Conservation (phyloP, 1,140 invertebrate genomes). For the Mesaphorura yosii region DNA sequence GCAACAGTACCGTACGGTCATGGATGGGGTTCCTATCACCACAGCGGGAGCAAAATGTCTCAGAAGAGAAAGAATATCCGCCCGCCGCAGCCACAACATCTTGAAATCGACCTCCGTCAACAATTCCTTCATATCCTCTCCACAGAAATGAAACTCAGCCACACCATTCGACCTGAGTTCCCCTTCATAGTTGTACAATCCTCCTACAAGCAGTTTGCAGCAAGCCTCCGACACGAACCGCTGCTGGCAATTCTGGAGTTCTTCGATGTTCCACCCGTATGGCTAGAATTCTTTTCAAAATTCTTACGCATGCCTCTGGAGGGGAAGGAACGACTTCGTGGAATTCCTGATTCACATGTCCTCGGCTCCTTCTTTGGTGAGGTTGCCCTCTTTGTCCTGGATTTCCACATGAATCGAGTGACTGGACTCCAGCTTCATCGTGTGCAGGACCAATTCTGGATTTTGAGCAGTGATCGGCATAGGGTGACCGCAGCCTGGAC, state of each 20-base stretch:
- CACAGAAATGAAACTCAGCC: constrained; percentile 15
- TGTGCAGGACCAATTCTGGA: constrained; percentile 19
- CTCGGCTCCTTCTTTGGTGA: constrained; percentile 16
- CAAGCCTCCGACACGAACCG: constrained; percentile 8
- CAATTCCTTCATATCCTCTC: constrained; percentile 10
- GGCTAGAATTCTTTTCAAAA: constrained; percentile 15
- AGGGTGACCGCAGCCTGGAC: constrained; percentile 6
- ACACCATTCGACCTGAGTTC: background rate
- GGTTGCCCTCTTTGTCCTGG: constrained; percentile 13
- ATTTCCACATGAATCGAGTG: constrained; percentile 11
- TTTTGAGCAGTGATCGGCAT: constrained; percentile 4
- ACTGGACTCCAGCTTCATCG: constrained; percentile 4
- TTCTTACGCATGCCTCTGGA: constrained; percentile 1
- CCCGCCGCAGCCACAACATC: too few species aligned
- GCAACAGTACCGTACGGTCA: too few species aligned
- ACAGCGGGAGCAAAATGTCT: too few species aligned
- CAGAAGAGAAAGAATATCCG: too few species aligned
- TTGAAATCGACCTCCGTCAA: constrained; percentile 13
- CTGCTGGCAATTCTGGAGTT: background rate
- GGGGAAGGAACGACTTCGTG: background rate
- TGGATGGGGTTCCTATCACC: too few species aligned
- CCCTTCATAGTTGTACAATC: constrained; percentile 10
- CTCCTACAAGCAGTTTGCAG: constrained; percentile 13
- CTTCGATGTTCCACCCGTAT: constrained; percentile 6
- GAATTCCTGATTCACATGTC: constrained; percentile 11